Evolutionary conservation across 35 echinoderm and acorn worm species (phyloP), one percentile per base, ranked within the genome.

Genomic region (Ophiothrix spiculata): DNA sequence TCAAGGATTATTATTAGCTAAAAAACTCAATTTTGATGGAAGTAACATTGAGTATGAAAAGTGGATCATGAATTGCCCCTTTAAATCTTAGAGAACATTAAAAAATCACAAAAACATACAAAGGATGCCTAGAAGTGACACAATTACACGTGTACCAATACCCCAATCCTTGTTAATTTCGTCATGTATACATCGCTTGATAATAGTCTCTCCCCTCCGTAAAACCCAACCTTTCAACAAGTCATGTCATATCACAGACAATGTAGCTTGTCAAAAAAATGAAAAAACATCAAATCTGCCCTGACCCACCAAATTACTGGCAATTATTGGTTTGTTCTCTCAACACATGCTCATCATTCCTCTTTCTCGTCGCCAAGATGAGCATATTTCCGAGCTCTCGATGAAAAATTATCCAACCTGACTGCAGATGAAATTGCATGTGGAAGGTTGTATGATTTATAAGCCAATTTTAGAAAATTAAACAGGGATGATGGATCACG

Each of bases 401-500:
- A 69, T 69, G 60, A 69, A 69, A 69, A 69, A 69, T 69, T 69
- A 69, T 69, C 60, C 60, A 69, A 69, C 60, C 60, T 69, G 60
- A 2, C n/a, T n/a, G 23, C 29, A 25, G 60, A 69, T 69, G 60
- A 69, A 69, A 69, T 69, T 69, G 60, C 60, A 69, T 69, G 60
- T 69, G 60, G 60, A n/a, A n/a, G n/a, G 60, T 69, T 28, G 60
- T 69, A 69, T 69, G 60, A 69, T 69, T 69, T 69, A 69, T 69
- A 69, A 69, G 60, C 60, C 60, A 69, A 69, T 69, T 69, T 69
- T 69, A 69, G 60, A 69, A 69, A 69, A 69, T 69, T 69, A 69
- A 69, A 69, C 60, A 69, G 25, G 60, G 60, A 69, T 69, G 60
- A 69, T 69, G 60, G 60, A 69, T 69, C 16, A 69, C 60, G 60